These are phyloP conservation scores for Danaus chrysippus DNA, from an alignment of 2,888 invertebrate genomes.

Conservation along the genomic window DNA sequence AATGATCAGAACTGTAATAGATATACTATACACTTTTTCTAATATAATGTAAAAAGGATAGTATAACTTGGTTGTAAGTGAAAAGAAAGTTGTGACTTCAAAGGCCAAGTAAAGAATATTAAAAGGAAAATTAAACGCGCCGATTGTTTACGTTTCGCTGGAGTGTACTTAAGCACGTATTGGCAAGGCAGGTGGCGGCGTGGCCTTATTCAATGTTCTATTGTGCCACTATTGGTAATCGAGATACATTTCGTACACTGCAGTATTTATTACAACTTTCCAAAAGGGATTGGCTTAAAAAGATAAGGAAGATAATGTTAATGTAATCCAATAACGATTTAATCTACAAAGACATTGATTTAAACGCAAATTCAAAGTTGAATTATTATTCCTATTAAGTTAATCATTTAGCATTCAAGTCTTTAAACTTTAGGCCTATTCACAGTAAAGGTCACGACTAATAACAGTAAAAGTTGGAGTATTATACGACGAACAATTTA, in stretches of 20 bases:
- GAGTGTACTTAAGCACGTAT: slow-evolving; percentile 42
- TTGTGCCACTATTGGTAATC: slow-evolving; percentile 68
- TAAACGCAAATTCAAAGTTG: background rate
- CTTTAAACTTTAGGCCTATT: too few species aligned
- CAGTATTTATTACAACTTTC: slow-evolving; percentile 51
- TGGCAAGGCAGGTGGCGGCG: slow-evolving; percentile 59
- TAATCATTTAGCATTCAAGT: too few species aligned
- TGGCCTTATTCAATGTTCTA: slow-evolving; percentile 54
- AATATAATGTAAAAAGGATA: background rate
- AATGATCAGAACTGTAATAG: too few species aligned
- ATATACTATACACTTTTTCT: too few species aligned
- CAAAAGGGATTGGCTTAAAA: slow-evolving; percentile 13
- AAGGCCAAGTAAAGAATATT: slow-evolving; percentile 1
- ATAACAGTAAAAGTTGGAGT: background rate
- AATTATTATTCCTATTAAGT: background rate
- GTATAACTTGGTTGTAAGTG: background rate
- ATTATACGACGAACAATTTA: background rate
- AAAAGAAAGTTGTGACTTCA: background rate
- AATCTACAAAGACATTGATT: slow-evolving; percentile 8
- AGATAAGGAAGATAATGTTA: slow-evolving; percentile 5
- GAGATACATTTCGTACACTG: slow-evolving; percentile 58
- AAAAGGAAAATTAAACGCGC: slow-evolving; percentile 12
- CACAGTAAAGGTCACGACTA: too few species aligned
- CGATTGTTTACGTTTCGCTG: slow-evolving; percentile 17
- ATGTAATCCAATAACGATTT: background rate